phyloP scores from a whole-genome alignment of 2,797 vertebrate species.

The Coregonus sp. region DNA sequence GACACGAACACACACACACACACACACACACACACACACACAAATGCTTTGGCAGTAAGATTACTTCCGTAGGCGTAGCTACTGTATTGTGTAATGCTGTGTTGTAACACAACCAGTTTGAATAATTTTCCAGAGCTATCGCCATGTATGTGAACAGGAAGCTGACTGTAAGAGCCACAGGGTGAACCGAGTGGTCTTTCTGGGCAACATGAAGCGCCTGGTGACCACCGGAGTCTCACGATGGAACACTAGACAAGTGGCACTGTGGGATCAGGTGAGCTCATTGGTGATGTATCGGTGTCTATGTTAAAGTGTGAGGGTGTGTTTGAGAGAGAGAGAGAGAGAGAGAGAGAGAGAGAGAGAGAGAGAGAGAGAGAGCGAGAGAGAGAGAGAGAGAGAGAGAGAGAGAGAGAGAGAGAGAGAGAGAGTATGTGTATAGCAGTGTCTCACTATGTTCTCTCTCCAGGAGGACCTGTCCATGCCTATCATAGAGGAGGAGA shows the following conservation, averaged over 20 bases:
- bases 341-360: no score
- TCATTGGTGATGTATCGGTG: constrained; percentile 14
- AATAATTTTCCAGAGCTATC: no score
- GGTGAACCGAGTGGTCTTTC: constrained; percentile 82
- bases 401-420: no score
- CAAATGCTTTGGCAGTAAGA: background rate
- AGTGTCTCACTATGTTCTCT: background rate
- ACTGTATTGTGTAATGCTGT: background rate
- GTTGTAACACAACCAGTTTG: background rate
- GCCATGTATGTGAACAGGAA: constrained; percentile 66
- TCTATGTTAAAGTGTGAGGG: background rate
- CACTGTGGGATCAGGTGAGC: constrained; percentile 85
- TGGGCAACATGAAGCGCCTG: constrained; percentile 83
- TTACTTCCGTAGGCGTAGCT: background rate
- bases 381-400: no score
- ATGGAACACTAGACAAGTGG: constrained; percentile 86
- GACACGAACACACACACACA: background rate
- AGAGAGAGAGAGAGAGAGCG: no score
- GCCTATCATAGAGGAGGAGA: constrained; percentile 82
- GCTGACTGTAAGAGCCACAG: constrained; percentile 83
- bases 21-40: background rate
- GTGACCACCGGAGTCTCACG: constrained; percentile 83
- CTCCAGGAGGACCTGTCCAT: constrained; percentile 83
- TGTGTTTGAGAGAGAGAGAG: no score
- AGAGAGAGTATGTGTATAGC: background rate